Evolutionary conservation across 30 jellyfish, hydroid and myxozoan species (phyloP).

Genomic region (Phacellophora camtschatica): DNA sequence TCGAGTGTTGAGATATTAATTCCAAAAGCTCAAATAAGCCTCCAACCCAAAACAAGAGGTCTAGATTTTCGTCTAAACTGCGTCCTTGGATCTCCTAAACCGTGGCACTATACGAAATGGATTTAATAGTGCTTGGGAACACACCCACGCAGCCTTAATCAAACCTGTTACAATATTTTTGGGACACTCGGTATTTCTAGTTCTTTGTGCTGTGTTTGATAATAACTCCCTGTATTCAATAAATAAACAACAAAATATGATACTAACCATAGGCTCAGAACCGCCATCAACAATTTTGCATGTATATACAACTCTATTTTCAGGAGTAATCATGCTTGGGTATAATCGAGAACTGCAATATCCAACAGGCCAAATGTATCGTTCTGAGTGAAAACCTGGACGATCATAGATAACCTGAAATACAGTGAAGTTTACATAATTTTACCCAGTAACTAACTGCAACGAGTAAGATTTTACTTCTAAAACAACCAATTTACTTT

Average conservation of each 20-base stretch:
- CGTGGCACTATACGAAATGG: too few relatives aligned
- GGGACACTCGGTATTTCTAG: not conserved
- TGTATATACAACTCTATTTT: slow-evolving; percentile 66
- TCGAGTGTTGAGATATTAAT: not conserved
- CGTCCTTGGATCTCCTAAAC: too few relatives aligned
- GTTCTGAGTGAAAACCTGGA: slow-evolving; percentile 91
- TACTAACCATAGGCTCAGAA: slow-evolving; percentile 86
- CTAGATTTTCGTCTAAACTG: too few relatives aligned
- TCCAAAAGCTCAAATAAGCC: not conserved
- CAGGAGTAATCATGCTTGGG: slow-evolving; percentile 94
- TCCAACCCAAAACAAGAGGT: not conserved
- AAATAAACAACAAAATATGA: not conserved
- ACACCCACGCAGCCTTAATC: not conserved
- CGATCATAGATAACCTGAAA: slow-evolving; percentile 70
- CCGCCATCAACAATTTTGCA: slow-evolving; percentile 93
- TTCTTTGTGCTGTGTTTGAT: too few relatives aligned
- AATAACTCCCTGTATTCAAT: too few relatives aligned
- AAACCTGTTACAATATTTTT: not conserved
- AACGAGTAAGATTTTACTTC: too few relatives aligned
- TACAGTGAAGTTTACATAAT: not conserved
- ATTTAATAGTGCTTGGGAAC: too few relatives aligned
- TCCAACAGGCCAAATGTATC: slow-evolving; percentile 96
- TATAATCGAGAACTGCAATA: slow-evolving; percentile 88
- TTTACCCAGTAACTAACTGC: not conserved
- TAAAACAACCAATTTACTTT: too few relatives aligned